phyloP scores from a whole-genome alignment of 2,113 vertebrate genomes.

The Pteruthius melanotis region DNA sequence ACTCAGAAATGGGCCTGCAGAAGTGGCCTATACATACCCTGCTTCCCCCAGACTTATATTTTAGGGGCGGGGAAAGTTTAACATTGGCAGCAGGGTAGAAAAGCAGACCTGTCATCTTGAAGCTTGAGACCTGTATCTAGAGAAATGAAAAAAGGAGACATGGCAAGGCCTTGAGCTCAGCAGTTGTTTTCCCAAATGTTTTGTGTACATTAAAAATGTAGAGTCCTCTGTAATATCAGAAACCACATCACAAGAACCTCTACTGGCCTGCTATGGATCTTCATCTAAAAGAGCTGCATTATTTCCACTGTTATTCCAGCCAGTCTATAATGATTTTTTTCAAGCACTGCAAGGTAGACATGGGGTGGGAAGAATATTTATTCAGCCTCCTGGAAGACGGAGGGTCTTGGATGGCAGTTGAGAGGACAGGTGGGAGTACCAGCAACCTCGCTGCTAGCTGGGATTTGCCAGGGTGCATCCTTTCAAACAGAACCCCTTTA shows the following conservation, averaged over 20 bases:
- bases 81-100: neutral
- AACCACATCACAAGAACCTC: neutral
- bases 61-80: neutral
- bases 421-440: neutral
- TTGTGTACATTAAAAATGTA: neutral
- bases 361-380: neutral
- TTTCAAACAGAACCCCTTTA: neutral
- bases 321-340: neutral
- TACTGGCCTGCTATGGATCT: neutral
- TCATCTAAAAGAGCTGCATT: neutral
- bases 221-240: neutral
- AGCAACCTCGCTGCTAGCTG: neutral
- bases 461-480: neutral
- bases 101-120: neutral
- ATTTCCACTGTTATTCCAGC: neutral
- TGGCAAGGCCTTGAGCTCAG: neutral
- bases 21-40: neutral
- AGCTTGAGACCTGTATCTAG: neutral
- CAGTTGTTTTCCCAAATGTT: neutral
- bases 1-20: neutral
- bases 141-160: neutral
- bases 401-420: neutral
- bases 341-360: neutral
- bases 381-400: neutral
- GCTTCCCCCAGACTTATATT: neutral